Conservation (phyloP, 2,888 invertebrate species). For the Encarsia formosa region DNA sequence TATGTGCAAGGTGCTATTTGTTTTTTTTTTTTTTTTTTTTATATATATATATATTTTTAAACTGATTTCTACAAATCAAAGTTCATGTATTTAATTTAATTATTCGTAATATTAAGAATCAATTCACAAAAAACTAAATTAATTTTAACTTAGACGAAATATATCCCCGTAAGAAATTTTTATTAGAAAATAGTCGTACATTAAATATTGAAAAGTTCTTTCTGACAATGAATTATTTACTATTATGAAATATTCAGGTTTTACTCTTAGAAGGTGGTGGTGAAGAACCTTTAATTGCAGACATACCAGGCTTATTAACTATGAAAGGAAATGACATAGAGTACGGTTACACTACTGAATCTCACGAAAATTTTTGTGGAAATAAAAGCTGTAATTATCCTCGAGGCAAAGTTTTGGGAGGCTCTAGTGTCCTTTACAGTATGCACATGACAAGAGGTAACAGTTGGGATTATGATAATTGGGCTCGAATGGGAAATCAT, state of each 20-base stretch:
- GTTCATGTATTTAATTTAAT: too few relatives aligned
- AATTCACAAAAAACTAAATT: too few relatives aligned
- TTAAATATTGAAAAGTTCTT: too few relatives aligned
- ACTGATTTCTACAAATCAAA: too few relatives aligned
- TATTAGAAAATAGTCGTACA: neutral
- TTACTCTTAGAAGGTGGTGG: constrained; percentile 62
- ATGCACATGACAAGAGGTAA: constrained; percentile 16
- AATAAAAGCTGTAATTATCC: constrained; percentile 64
- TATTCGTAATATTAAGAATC: too few relatives aligned
- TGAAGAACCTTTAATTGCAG: constrained; percentile 63
- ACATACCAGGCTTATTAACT: constrained; percentile 62
- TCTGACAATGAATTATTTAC: too few relatives aligned
- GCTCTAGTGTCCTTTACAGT: constrained; percentile 10
- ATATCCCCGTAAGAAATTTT: neutral
- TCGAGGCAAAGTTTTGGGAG: constrained; percentile 41
- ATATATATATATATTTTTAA: too few relatives aligned
- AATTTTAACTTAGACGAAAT: too few relatives aligned
- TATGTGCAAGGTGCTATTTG: neutral
- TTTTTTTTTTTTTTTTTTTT: too few relatives aligned
- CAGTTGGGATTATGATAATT: constrained; percentile 14
- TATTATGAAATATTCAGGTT: constrained; percentile 49
- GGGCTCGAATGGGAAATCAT: constrained; percentile 35
- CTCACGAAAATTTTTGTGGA: constrained; percentile 1
- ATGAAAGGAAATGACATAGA: neutral
- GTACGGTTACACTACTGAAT: constrained; percentile 1